Base-by-base conservation (phyloP, 2,888 invertebrate species). In the Hetaerina titia region DNA sequence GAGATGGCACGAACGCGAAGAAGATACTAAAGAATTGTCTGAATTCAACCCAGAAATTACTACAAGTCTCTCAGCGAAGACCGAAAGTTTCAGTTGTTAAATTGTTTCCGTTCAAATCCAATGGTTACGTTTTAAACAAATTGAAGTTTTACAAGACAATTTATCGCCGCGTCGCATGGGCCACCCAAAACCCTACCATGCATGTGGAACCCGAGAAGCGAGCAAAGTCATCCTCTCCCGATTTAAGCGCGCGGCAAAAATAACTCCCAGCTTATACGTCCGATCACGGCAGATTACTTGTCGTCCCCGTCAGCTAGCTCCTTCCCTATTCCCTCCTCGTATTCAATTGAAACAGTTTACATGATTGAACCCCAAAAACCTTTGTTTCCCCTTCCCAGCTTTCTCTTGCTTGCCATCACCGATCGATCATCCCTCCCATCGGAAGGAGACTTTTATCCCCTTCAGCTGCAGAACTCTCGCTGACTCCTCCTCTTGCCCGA, bases 291-390 rank as follows among this genome's bases (percentile, higher is more conserved):
- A 13, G 92, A 92, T 92, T 74, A 56, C 92, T 45, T 58, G 56
- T 58, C 89, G 17, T 89, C 58, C 11, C n/a, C 89, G 22, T 17
- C 57, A 92, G 69, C 57, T 57, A n/a, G 69, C 19, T 56, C n/a
- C 45, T 57, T 74, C 92, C 56, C 13, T 22, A 74, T 92, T 56
- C 92, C 92, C n/a, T 56, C 19, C 92, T 92, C 92, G 92, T 74
- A 92, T 92, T 92, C 92, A 92, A 92, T 92, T 69, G 92, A 64
- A 92, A 69, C 64, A 56, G 92, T 92, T 92, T 92, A 69, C 92
- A 92, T 92, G 92, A 69, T 92, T 92, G 92, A 92, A 92, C 92
- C 69, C 92, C 56, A 31, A 31, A 81, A 31, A 81, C n/a, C 90
- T 92, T 92, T 92, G 92, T 92, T 69, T 92, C 57, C 90, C 19